phyloP scores from a whole-genome alignment of 2,797 vertebrate species.

The Chanos chanos region DNA sequence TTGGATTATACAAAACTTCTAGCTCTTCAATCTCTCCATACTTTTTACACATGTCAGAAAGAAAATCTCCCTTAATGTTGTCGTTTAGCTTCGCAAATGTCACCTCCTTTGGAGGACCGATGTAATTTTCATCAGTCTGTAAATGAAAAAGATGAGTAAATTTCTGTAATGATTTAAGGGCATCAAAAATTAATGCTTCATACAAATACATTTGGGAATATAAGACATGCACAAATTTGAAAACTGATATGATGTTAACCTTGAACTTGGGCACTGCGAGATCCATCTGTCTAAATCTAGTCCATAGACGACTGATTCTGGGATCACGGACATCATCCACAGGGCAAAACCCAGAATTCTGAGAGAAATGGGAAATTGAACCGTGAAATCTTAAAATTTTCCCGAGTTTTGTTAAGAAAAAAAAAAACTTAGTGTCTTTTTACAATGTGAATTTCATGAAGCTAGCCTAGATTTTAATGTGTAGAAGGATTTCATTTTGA shows the following conservation, averaged over 20 bases:
- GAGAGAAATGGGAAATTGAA: no score
- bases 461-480: no score
- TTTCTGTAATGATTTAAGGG: background rate
- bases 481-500: no score
- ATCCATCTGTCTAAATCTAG: slow-evolving; percentile 79
- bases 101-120: slow-evolving; percentile 94
- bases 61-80: slow-evolving; percentile 88
- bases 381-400: no score
- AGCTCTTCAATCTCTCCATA: slow-evolving; percentile 88
- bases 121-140: slow-evolving; percentile 92
- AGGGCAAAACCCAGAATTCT: slow-evolving; percentile 87
- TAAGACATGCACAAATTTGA: no score
- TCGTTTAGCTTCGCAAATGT: slow-evolving; percentile 95
- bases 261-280: slow-evolving; percentile 88
- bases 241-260: slow-evolving; percentile 67
- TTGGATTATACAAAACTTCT: slow-evolving; percentile 92
- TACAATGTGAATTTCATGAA: no score
- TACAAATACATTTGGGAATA: background rate
- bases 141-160: slow-evolving; percentile 2
- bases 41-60: slow-evolving; percentile 90
- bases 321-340: slow-evolving; percentile 87
- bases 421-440: no score
- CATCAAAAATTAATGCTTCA: background rate
- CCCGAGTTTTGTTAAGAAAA: no score
- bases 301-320: slow-evolving; percentile 88